phyloP scores from a whole-genome alignment of 2,113 vertebrate species.

The Prunella fulvescens region DNA sequence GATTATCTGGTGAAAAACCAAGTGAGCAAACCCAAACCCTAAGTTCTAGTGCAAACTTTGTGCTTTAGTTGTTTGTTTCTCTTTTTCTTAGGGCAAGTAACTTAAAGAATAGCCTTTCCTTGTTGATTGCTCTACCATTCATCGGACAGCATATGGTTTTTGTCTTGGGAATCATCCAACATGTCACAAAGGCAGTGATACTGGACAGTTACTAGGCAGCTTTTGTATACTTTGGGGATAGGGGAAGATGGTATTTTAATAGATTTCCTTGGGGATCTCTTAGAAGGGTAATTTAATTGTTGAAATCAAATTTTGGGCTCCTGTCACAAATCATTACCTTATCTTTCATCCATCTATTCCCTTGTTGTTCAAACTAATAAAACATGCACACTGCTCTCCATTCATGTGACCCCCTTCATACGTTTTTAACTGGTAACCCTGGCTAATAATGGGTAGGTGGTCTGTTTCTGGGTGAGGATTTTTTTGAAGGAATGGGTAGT shows the following conservation, averaged over 20 bases:
- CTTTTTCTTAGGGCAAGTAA: not conserved
- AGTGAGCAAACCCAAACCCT: not conserved
- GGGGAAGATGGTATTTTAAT: constrained; percentile 68
- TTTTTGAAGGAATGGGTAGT: constrained; percentile 6
- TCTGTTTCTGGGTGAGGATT: constrained; percentile 43
- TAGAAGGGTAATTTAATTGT: constrained; percentile 76
- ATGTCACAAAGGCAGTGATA: constrained; percentile 56
- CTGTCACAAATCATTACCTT: constrained; percentile 82
- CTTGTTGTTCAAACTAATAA: constrained; percentile 73
- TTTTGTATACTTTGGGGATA: constrained; percentile 64
- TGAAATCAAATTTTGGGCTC: constrained; percentile 78
- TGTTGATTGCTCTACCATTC: constrained; percentile 49
- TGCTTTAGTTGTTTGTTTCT: not conserved
- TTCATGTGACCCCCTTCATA: constrained; percentile 68
- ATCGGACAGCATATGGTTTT: constrained; percentile 58
- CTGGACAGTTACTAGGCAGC: constrained; percentile 60
- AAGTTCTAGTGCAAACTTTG: not conserved
- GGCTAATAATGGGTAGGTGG: constrained; percentile 41
- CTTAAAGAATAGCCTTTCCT: constrained; percentile 45
- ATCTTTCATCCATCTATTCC: constrained; percentile 75
- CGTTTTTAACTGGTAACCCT: constrained; percentile 59
- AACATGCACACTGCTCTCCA: constrained; percentile 63
- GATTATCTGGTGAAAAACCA: not conserved
- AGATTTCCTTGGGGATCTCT: constrained; percentile 78
- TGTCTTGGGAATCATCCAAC: constrained; percentile 62